Base-by-base conservation (phyloP, 2,113 vertebrate genomes). In the Oceanites oceanicus region DNA sequence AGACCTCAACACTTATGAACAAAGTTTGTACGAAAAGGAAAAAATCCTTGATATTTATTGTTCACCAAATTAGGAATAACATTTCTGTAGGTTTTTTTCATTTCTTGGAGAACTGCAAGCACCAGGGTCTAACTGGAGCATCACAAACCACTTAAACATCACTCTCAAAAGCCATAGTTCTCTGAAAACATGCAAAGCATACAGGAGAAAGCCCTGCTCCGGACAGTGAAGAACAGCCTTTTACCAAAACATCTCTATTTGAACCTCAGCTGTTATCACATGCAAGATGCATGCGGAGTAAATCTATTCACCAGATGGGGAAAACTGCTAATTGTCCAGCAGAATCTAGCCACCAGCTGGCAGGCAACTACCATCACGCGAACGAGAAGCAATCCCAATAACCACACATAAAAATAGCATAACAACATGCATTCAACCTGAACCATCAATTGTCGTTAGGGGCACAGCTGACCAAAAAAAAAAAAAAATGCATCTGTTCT, bases 291-390 rank as follows among this genome's bases (percentile, higher is more conserved):
- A 85, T 15, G 23, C 3, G 3, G 62, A 91, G 66, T 76, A 88
- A 90, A 90, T 76, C 77, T 82, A 79, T 55, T 87, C 87, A 88
- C 55, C 95, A 95, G 85, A 89, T 83, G 81, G 70, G 73, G 44
- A 85, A 96, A 82, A 91, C 25, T 91, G 70, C n/a, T 95, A 95
- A 92, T 76, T 96, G 87, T 91, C 84, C 96, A 95, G 89, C 81
- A 90, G 86, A 95, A 94, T 74, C 62, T 36, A 95, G 42, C 74
- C 89, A 95, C 91, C 92, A 95, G 89, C 93, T 96, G 94, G 89
- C 77, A 91, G 84, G 59, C 73, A 79, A 38, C 86, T 87, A 76
- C 58, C 25, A 6, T 30, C 79, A 52, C 0, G 0, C 1, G 0
- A 95, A 91, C 44, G 81, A 92, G 80, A 87, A 78, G 62, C 80